Evolutionary conservation across 2,888 invertebrate species (phyloP), one percentile per base, ranked within the genome.

Genomic region (Folsomia candida): DNA sequence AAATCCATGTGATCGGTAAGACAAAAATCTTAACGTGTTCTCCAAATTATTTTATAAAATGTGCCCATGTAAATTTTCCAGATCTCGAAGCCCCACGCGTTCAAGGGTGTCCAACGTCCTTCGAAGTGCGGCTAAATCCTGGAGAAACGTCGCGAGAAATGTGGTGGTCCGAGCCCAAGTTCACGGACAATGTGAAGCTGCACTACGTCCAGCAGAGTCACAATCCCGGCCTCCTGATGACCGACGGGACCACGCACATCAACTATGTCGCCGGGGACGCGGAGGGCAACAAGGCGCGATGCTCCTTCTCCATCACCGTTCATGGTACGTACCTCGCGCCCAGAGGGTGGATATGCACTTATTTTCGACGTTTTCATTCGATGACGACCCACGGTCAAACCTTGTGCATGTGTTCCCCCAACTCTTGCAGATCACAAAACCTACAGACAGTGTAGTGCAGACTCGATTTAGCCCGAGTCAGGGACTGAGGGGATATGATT

Each of bases 101-200:
- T 27, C 82, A 82, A 54, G 86, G 85, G 74, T 90, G 90, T 81
- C 89, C 90, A 0, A 82, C 85, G 58, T 87, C 88, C 4, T 87
- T 89, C 79, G 87, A 88, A 75, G 86, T 88, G 26, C 82, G 84
- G 22, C 81, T 89, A 64, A 82, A 83, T 60, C 83, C 84, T 18
- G 86, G 87, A 58, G 87, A 89, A 81, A 83, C 82, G 0, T 84
- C 85, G 67, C 85, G 87, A 27, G 84, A 85, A 57, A 85, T 89
- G 59, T 84, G 85, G 76, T 90, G 90, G 90, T 85, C 86, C 57
- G 89, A 90, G 78, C 89, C 90, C 1, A 82, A 84, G 57, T 89
- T 90, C 79, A 83, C 83, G 27, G 87, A 87, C 81, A 87, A 87
- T 79, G 86, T 86, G 51, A 85, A 83, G 65, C 82, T 89, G 26